Evolutionary conservation across 1,140 invertebrate species (phyloP), one percentile per base, ranked within the genome.

Genomic region (Oryctes rhinoceros): DNA sequence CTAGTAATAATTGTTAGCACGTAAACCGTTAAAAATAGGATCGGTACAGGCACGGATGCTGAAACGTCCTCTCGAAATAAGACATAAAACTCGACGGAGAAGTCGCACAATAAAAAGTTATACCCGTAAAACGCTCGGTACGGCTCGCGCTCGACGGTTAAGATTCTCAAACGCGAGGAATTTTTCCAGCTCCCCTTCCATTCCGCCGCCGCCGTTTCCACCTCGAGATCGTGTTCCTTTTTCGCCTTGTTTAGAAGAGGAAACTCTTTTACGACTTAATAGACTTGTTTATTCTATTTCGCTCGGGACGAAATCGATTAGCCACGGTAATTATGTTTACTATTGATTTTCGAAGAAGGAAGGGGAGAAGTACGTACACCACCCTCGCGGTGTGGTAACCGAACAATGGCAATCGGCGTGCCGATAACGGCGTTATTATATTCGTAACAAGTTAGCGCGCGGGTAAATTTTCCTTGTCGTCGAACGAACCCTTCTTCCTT

Each of bases 181-280:
- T 59, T 59, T 59, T 18, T 59, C 15, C 53, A 59, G 6, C 49
- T 13, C n/a, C 49, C 7, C 13, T 53, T 13, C 11, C 49, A 53
- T 13, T 59, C 18, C 15, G 5, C 11, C 2, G 2, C 24, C 24
- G 24, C 53, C 53, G n/a, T n/a, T 59, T 59, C 15, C 53, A 15
- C 53, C 53, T 4, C 13, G 15, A n/a, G 15, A 7, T 59, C 53
- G 53, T 15, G 53, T 59, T 15, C 13, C 53, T 59, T 59, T 18
- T 59, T 59, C 53, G 53, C 53, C 53, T 15, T 59, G 18, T 59
- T 59, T 59, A 59, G 18, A 44, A 5, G 39, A 18, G 53, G 53
- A 59, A 59, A 59, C 53, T 59, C 53, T 59, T 59, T 59, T 59
- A 59, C 53, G 53, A 59, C 53, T 59, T 59, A 59, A 59, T 59